Conservation (phyloP, 2,797 vertebrate genomes). For the Gymnodraco acuticeps region DNA sequence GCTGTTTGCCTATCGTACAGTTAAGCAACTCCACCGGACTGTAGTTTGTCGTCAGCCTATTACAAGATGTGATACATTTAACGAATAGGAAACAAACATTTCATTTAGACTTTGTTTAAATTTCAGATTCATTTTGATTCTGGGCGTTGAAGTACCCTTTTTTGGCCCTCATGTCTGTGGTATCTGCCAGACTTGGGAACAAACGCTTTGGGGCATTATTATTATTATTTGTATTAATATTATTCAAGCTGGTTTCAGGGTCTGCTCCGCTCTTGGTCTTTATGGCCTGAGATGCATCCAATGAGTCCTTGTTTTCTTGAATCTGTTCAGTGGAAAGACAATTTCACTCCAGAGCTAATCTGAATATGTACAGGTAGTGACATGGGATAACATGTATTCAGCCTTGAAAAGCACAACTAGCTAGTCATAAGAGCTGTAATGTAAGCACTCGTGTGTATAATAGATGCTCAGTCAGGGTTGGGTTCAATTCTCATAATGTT, state of each 20-base stretch:
- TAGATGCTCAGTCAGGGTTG: slow-evolving; percentile 56
- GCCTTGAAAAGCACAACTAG: slow-evolving; percentile 84
- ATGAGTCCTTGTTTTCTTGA: slow-evolving; percentile 68
- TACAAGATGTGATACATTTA: slow-evolving; percentile 53
- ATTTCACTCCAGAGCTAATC: slow-evolving; percentile 64
- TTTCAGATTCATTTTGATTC: slow-evolving; percentile 51
- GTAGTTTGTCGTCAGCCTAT: slow-evolving; percentile 45
- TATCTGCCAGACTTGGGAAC: slow-evolving; percentile 72
- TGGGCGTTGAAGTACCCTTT: slow-evolving; percentile 52
- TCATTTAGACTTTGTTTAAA: slow-evolving; percentile 48
- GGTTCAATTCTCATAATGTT: slow-evolving; percentile 47
- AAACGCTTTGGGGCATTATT: slow-evolving; percentile 85
- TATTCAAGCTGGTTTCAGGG: slow-evolving; percentile 79
- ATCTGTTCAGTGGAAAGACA: slow-evolving; percentile 61
- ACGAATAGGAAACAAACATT: slow-evolving; percentile 65
- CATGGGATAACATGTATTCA: slow-evolving; percentile 57
- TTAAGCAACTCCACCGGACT: slow-evolving; percentile 66
- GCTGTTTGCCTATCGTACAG: slow-evolving; percentile 70
- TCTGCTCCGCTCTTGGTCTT: slow-evolving; percentile 68
- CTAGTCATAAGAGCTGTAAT: slow-evolving; percentile 70
- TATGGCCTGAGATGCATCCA: slow-evolving; percentile 66
- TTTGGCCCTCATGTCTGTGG: slow-evolving; percentile 68
- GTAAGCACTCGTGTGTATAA: slow-evolving; percentile 64
- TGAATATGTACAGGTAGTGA: slow-evolving; percentile 65
- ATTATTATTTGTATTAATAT: slow-evolving; percentile 71